Conservation (phyloP, 2,888 invertebrate genomes). For the Antitype chi region DNA sequence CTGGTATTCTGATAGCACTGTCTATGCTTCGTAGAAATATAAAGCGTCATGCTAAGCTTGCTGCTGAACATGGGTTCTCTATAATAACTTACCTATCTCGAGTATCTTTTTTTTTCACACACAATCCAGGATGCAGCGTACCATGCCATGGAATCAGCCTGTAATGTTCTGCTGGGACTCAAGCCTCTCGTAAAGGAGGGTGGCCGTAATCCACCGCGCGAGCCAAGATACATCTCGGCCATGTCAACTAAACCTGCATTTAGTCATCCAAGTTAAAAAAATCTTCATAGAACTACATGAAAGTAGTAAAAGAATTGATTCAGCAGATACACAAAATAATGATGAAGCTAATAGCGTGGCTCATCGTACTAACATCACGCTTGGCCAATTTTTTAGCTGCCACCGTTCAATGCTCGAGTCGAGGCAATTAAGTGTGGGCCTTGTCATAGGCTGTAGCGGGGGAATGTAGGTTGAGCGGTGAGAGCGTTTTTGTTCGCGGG, state of each 20-base stretch:
- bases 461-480: constrained; percentile 13
- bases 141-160: background rate
- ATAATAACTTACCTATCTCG: too few relatives aligned
- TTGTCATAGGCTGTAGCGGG: constrained; percentile 50
- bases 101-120: background rate
- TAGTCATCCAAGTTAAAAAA: background rate
- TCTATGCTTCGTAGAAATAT: too few relatives aligned
- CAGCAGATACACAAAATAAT: constrained; percentile 43
- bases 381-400: constrained; percentile 77
- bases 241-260: background rate
- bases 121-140: background rate
- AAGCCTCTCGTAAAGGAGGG: too few relatives aligned
- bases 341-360: constrained; percentile 56
- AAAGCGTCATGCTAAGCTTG: too few relatives aligned
- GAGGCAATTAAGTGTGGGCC: constrained; percentile 64
- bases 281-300: background rate
- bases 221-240: background rate
- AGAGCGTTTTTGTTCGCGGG: background rate
- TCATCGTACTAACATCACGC: constrained; percentile 62
- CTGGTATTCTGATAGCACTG: too few relatives aligned
- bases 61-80: too few relatives aligned
- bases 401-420: constrained; percentile 73
- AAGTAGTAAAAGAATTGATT: constrained; percentile 21
- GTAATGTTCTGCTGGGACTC: background rate
- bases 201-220: background rate